phyloP scores from a whole-genome alignment of 2,113 vertebrate species.

The Manacus vitellinus region DNA sequence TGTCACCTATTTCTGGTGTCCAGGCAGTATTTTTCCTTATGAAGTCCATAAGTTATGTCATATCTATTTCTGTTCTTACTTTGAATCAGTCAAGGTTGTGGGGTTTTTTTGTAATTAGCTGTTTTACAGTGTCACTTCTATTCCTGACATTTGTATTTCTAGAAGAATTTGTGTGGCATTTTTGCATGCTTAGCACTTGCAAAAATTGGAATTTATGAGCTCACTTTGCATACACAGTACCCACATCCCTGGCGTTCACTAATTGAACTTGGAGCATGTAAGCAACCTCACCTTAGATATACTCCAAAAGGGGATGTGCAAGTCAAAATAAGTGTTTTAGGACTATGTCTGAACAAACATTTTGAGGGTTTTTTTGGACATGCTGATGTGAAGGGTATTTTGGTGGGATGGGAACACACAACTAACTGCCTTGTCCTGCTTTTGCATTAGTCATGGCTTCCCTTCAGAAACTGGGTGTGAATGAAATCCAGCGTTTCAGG shows the following conservation, averaged over 20 bases:
- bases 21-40: conserved; percentile 18
- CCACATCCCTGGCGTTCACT: not conserved
- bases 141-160: conserved; percentile 17
- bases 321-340: not conserved
- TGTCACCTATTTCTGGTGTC: conserved; percentile 17
- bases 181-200: not conserved
- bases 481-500: not conserved
- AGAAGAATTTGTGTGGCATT: not conserved
- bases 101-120: not conserved
- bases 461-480: not conserved
- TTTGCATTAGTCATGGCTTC: not conserved
- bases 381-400: not conserved
- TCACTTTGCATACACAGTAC: not conserved
- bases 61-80: conserved; percentile 42
- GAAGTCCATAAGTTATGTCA: conserved; percentile 6
- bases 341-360: not conserved
- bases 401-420: not conserved
- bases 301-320: not conserved
- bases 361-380: not conserved
- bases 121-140: not conserved
- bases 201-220: not conserved
- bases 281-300: not conserved
- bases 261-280: not conserved
- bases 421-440: not conserved
- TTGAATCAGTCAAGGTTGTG: not conserved